Evolutionary conservation across 2,797 vertebrate species (phyloP).

Genomic region (Triplophysa yarkandensis): DNA sequence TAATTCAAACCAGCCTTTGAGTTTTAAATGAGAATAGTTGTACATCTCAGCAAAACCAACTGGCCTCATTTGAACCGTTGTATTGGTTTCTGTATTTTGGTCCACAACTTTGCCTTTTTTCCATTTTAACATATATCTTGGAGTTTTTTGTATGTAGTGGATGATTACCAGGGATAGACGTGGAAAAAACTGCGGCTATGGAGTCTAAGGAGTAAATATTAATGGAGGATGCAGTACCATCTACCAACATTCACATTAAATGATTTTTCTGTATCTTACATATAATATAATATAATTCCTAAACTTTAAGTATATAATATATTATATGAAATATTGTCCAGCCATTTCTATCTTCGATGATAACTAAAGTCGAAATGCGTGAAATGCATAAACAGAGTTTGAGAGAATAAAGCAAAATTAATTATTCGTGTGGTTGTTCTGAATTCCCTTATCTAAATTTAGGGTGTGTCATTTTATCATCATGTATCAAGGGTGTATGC

Average conservation of each 20-base stretch:
- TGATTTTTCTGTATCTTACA: too few relatives aligned
- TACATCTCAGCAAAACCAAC: neutral
- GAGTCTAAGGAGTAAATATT: too few relatives aligned
- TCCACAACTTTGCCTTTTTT: neutral
- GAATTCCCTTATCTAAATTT: neutral
- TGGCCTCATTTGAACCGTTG: slow-evolving; percentile 14
- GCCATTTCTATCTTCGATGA: too few relatives aligned
- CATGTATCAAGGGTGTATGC: slow-evolving; percentile 9
- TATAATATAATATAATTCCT: too few relatives aligned
- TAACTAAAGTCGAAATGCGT: neutral
- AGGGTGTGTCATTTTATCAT: neutral
- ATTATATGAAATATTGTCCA: too few relatives aligned
- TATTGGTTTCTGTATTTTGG: slow-evolving; percentile 8
- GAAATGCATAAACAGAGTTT: neutral
- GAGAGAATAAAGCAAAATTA: neutral
- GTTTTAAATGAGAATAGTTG: slow-evolving; percentile 13
- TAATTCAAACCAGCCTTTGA: slow-evolving; percentile 35
- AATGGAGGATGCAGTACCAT: too few relatives aligned
- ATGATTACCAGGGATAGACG: neutral
- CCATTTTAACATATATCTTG: slow-evolving; percentile 1
- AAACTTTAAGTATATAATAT: too few relatives aligned
- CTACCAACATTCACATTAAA: too few relatives aligned
- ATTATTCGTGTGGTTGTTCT: too few relatives aligned
- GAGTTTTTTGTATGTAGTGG: slow-evolving; percentile 6
- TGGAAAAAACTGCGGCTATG: too few relatives aligned